These are phyloP conservation scores for Brachionus koreanus DNA, from an alignment of 1,140 invertebrate species.

Conservation along the genomic window DNA sequence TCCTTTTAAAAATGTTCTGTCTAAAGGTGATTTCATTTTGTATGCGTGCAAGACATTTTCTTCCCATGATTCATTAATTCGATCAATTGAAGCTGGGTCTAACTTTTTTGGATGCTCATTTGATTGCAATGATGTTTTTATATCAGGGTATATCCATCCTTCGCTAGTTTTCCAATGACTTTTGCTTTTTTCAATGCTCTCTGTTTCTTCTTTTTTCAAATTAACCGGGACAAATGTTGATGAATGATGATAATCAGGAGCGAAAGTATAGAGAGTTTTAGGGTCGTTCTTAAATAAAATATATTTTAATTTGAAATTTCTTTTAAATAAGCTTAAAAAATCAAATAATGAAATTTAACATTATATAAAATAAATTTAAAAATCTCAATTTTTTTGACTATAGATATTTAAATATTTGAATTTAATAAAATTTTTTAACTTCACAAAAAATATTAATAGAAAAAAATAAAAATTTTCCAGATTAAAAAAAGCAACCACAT, in stretches of 20 bases:
- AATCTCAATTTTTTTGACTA: too few species aligned
- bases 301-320: too few species aligned
- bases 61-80: slow-evolving; percentile 52
- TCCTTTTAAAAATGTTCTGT: slow-evolving; percentile 51
- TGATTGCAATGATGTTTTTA: slow-evolving; percentile 50
- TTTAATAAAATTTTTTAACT: too few species aligned
- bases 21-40: slow-evolving; percentile 51
- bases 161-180: slow-evolving; percentile 54
- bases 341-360: too few species aligned
- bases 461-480: too few species aligned
- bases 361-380: too few species aligned
- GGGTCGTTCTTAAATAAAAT: slow-evolving; percentile 47
- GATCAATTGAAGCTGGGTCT: slow-evolving; percentile 50
- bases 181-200: slow-evolving; percentile 57
- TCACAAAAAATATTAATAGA: too few species aligned
- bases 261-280: slow-evolving; percentile 51
- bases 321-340: too few species aligned
- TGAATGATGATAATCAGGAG: slow-evolving; percentile 54
- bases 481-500: too few species aligned
- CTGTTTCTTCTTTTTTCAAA: slow-evolving; percentile 62
- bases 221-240: slow-evolving; percentile 55
- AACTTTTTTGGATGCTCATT: slow-evolving; percentile 52
- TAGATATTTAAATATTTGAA: too few species aligned
- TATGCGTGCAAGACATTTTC: slow-evolving; percentile 54
- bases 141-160: slow-evolving; percentile 54